These are phyloP conservation scores for Calidris pugnax DNA, from an alignment of 2,113 vertebrate species.

Conservation along the genomic window DNA sequence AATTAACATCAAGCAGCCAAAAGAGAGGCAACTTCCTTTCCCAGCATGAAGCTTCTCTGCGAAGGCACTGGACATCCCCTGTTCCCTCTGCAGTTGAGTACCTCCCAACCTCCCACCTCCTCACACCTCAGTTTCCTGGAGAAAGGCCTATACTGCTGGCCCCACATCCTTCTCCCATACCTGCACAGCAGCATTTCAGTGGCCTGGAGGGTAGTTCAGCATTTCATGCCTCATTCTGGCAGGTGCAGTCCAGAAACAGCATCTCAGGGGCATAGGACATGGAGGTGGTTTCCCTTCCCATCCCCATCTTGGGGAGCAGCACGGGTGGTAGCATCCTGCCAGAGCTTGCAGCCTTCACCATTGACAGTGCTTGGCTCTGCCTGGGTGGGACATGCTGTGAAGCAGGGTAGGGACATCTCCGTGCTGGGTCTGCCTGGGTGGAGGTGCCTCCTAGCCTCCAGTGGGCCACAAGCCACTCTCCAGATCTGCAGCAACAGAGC, in stretches of 20 bases:
- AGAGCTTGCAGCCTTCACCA: neutral
- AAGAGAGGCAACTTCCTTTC: neutral
- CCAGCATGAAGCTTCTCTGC: neutral
- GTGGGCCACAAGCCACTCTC: neutral
- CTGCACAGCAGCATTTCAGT: neutral
- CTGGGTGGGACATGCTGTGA: neutral
- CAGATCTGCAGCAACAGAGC: neutral
- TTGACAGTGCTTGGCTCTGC: neutral
- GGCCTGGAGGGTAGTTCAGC: constrained; percentile 23
- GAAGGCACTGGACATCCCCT: neutral
- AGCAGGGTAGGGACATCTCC: neutral
- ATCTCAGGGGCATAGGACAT: neutral
- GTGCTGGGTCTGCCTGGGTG: neutral
- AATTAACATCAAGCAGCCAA: neutral
- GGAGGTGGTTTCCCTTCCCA: neutral
- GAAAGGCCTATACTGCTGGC: neutral
- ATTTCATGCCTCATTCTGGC: constrained; percentile 24
- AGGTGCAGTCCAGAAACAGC: neutral
- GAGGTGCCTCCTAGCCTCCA: neutral
- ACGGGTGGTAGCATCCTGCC: neutral
- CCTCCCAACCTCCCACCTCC: neutral
- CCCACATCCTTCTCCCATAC: neutral
- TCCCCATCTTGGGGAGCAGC: neutral
- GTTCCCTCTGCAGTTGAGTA: neutral
- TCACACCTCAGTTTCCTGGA: constrained; percentile 21